Conservation (phyloP, 2,888 invertebrate genomes). For the Axea sp. region DNA sequence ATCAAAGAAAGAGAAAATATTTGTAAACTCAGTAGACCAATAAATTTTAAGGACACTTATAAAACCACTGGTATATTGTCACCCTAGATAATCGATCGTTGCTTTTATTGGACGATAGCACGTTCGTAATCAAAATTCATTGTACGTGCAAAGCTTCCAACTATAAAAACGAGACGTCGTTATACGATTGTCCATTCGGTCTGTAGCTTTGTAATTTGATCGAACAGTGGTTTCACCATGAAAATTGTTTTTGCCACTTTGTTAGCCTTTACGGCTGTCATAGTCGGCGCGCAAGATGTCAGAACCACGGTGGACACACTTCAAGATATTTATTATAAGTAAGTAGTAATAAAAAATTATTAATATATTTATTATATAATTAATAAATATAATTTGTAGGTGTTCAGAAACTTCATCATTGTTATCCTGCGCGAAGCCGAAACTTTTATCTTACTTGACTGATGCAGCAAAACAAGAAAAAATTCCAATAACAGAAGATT, state of each 20-base stretch:
- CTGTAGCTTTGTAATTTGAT: slow-evolving; percentile 75
- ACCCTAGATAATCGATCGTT: slow-evolving; percentile 75
- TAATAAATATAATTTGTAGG: too few relatives aligned
- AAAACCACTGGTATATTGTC: slow-evolving; percentile 69
- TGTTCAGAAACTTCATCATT: slow-evolving; percentile 75
- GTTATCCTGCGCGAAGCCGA: slow-evolving; percentile 86
- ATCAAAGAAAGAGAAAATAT: too few relatives aligned
- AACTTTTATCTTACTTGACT: slow-evolving; percentile 87
- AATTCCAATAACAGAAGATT: slow-evolving; percentile 88
- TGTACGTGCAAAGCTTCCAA: slow-evolving; percentile 69
- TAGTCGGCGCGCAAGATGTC: slow-evolving; percentile 67
- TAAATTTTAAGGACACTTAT: too few relatives aligned
- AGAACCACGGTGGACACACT: slow-evolving; percentile 73
- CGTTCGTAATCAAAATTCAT: slow-evolving; percentile 76
- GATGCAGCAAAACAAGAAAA: slow-evolving; percentile 84
- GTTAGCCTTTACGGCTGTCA: slow-evolving; percentile 68
- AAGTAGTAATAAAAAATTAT: slow-evolving; percentile 36
- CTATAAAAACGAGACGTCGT: slow-evolving; percentile 77
- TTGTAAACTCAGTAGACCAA: too few relatives aligned
- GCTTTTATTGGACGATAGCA: slow-evolving; percentile 73
- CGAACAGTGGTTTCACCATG: slow-evolving; percentile 70
- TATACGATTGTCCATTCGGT: slow-evolving; percentile 76
- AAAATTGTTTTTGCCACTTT: slow-evolving; percentile 69
- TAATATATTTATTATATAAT: background rate
- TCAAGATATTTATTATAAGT: slow-evolving; percentile 76